A percentile compares a stretch with the other conserved stretches of the same genome.
Conservation (phyloP, 2,888 invertebrate genomes). For the Erynnis tages region DNA sequence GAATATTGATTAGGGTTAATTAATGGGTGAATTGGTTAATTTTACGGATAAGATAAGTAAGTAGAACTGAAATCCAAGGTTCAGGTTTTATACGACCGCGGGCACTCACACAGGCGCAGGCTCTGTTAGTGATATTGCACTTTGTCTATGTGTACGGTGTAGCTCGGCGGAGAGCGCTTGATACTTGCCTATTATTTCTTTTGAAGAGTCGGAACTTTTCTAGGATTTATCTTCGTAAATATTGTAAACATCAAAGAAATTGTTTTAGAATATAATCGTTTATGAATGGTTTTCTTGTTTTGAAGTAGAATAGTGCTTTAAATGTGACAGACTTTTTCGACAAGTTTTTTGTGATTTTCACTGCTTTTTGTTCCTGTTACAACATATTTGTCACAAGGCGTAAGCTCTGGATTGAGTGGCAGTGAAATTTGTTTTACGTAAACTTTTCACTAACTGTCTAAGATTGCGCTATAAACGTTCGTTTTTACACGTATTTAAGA, state of each 20-base stretch:
- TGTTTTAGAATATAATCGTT: neutral
- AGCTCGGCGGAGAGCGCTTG: constrained; percentile 41
- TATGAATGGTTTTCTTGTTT: neutral
- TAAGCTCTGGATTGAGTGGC: no score
- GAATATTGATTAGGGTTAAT: constrained; percentile 38
- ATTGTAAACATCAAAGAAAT: neutral
- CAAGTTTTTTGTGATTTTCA: no score
- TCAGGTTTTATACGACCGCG: constrained; percentile 71
- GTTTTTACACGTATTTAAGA: no score
- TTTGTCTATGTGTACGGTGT: constrained; percentile 56
- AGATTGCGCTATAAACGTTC: no score
- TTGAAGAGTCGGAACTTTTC: neutral
- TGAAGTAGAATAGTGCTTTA: no score
- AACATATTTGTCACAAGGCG: no score
- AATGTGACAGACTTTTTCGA: no score
- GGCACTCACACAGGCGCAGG: constrained; percentile 54
- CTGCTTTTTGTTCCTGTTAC: no score
- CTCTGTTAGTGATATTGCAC: constrained; percentile 57
- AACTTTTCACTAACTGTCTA: no score
- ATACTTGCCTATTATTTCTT: constrained; percentile 3
- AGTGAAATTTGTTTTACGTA: no score
- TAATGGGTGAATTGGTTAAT: constrained; percentile 53
- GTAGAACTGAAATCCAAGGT: constrained; percentile 64
- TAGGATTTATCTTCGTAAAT: neutral
- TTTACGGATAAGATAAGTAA: constrained; percentile 62